Conservation (phyloP, 1,140 invertebrate genomes). For the Meteorus sp. region DNA sequence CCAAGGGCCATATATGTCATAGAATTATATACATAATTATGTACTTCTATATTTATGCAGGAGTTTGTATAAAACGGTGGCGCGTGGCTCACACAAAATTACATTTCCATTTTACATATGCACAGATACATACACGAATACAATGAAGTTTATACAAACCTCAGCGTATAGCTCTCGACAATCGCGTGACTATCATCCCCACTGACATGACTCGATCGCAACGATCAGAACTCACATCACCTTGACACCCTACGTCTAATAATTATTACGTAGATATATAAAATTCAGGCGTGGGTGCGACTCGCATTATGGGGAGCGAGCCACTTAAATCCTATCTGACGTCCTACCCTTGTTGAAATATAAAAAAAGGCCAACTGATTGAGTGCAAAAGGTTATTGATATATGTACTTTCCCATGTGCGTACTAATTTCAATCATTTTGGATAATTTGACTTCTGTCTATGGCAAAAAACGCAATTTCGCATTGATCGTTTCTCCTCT, state of each 20-base stretch:
- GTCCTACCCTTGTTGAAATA: not conserved
- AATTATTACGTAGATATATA: conserved; percentile 22
- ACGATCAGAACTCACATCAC: conserved; percentile 26
- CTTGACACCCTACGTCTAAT: conserved; percentile 32
- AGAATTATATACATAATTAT: too few relatives aligned
- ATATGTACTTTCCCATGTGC: not conserved
- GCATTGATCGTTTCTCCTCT: not conserved
- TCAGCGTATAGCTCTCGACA: not conserved
- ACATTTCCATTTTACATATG: too few relatives aligned
- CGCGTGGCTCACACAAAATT: too few relatives aligned
- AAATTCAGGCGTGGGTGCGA: conserved; percentile 7
- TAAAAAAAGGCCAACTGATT: conserved; percentile 15
- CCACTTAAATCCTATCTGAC: not conserved
- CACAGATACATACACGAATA: too few relatives aligned
- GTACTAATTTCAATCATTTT: not conserved
- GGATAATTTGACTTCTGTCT: too few relatives aligned
- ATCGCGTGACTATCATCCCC: conserved; percentile 49
- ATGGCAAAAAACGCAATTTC: too few relatives aligned
- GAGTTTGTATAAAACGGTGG: too few relatives aligned
- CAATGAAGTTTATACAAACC: too few relatives aligned
- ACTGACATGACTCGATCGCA: conserved; percentile 18
- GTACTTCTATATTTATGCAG: too few relatives aligned
- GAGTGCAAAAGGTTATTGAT: conserved; percentile 9
- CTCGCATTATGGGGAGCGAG: not conserved
- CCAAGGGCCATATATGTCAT: too few relatives aligned